A percentile compares a stretch with the other conserved stretches of the same genome.
phyloP scores from a whole-genome alignment of 2,888 invertebrate species.

The Helobdella robusta region DNA sequence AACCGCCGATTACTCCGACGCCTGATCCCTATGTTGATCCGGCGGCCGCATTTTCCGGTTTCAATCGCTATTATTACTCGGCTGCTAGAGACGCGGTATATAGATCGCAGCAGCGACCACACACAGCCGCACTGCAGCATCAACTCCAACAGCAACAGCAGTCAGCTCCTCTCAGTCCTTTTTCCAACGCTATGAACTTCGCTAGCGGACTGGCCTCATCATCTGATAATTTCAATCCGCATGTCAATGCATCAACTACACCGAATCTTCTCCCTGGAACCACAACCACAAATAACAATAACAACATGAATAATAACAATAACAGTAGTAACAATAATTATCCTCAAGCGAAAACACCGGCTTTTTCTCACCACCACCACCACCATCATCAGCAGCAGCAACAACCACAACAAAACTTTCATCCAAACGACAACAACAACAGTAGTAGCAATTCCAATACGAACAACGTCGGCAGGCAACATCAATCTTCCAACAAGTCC shows the following conservation, averaged over 20 bases:
- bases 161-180: not conserved
- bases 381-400: too few relatives aligned
- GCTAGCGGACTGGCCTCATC: not conserved
- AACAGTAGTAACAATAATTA: constrained; percentile 1
- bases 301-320: too few relatives aligned
- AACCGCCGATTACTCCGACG: not conserved
- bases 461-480: constrained; percentile 3
- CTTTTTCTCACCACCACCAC: too few relatives aligned
- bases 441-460: too few relatives aligned
- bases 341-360: not conserved
- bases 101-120: constrained; percentile 41
- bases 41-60: constrained; percentile 35
- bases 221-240: not conserved
- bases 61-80: constrained; percentile 46
- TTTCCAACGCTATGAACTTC: constrained; percentile 17
- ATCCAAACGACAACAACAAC: not conserved
- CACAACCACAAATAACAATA: too few relatives aligned
- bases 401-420: too few relatives aligned
- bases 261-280: not conserved
- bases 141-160: constrained; percentile 40
- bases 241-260: not conserved
- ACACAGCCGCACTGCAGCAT: constrained; percentile 42
- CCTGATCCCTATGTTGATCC: constrained; percentile 41
- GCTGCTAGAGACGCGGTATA: constrained; percentile 43
- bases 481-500: not conserved